Evolutionary conservation across 2,113 vertebrate genomes (phyloP), one percentile per base, ranked within the genome.

Genomic region (Solea solea): DNA sequence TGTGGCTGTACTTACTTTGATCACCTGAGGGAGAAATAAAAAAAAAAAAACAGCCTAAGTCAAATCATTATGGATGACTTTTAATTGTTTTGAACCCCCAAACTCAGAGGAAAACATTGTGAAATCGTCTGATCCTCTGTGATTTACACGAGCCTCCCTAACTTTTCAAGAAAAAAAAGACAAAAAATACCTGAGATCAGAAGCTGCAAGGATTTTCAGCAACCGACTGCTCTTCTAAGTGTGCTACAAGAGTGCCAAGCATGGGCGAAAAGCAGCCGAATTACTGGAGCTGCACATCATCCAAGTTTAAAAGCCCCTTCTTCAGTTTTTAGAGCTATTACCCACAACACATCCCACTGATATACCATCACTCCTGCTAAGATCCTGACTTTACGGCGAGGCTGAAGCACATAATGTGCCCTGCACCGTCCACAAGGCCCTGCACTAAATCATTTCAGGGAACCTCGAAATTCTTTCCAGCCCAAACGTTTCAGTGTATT

Each of bases 301-400:
- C 50, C 50, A 16, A 52, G 15, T 52, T 52, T 21, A 52, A 21
- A n/a, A 12, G n/a, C 49, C 14, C 34, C 34, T 34, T 34, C 5
- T 57, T 49, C 16, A 2, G 34, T 46, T 59, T 56, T 66, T 41
- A 28, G 41, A 61, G 57, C 58, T 41, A 68, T 81, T 59, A 58
- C 48, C 52, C 62, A 54, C 50, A 58, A 76, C 62, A 74, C 16
- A n/a, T 41, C 60, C 34, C 57, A 40, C 72, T 71, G 64, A 71
- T 62, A 59, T 13, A 42, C 59, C 53, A 66, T 70, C 27, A 64
- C 56, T 67, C 25, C 76, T 16, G 41, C 16, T 11, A 57, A 67
- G 74, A 46, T 63, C 27, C 44, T 59, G 44, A 51, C 61, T 40
- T 45, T 51, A 34, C 16, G 15, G 12, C 60, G 70, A 49, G 73